These are phyloP conservation scores for Lasiurus cinereus DNA, from an alignment of 2,113 vertebrate species.

Conservation along the genomic window DNA sequence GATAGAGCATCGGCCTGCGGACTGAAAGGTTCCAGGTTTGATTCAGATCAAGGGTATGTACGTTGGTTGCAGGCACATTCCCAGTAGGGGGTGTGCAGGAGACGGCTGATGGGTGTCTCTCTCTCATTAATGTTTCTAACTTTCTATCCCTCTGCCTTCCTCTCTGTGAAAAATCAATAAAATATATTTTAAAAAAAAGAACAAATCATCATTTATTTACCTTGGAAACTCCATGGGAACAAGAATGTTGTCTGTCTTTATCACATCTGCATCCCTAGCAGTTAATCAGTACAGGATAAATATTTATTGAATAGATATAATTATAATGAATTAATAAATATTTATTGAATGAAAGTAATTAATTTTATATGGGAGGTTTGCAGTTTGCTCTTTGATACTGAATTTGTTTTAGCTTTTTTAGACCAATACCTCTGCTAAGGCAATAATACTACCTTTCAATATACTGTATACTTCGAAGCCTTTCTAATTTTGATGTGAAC, in stretches of 20 bases:
- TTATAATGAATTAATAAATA: too few species aligned
- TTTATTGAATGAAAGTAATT: neutral
- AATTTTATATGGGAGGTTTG: neutral
- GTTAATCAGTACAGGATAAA: neutral
- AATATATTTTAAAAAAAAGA: neutral
- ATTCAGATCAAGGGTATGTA: too few species aligned
- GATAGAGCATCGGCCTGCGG: too few species aligned
- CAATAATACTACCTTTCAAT: neutral
- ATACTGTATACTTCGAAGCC: neutral
- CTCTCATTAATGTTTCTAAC: too few species aligned
- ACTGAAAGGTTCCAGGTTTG: too few species aligned
- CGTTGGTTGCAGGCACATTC: too few species aligned
- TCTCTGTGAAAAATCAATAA: too few species aligned
- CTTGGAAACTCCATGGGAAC: neutral
- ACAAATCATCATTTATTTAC: slow-evolving; percentile 29
- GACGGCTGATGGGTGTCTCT: too few species aligned
- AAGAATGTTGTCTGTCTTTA: slow-evolving; percentile 35
- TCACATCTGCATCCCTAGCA: neutral
- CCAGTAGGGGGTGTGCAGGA: too few species aligned
- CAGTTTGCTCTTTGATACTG: neutral
- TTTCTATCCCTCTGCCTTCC: too few species aligned
- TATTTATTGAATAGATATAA: too few species aligned
- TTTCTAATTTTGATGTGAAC: neutral
- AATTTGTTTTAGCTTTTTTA: neutral
- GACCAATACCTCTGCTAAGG: neutral